Evolutionary conservation across 2,797 vertebrate genomes (phyloP).

Genomic region (Apogon talboti): DNA sequence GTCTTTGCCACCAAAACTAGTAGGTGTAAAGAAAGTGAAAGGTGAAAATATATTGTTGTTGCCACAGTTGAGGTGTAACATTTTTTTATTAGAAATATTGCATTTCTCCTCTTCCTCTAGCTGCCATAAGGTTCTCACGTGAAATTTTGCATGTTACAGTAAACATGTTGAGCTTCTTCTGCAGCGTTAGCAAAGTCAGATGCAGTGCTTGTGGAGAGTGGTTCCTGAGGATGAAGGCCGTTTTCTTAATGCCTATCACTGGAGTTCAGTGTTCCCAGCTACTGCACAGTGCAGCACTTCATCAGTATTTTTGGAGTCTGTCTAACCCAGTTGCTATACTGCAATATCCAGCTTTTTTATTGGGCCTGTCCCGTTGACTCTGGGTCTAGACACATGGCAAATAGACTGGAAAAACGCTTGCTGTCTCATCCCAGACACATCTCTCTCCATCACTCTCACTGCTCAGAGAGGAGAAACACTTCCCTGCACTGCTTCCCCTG

Average conservation of each 20-base stretch:
- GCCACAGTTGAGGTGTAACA: not conserved
- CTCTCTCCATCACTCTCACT: slow-evolving; percentile 66
- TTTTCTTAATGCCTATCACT: slow-evolving; percentile 13
- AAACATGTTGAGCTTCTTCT: slow-evolving; percentile 1
- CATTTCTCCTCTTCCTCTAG: not conserved
- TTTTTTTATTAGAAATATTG: too few relatives aligned
- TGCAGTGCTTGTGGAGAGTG: not conserved
- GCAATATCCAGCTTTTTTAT: slow-evolving; percentile 61
- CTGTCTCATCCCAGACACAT: slow-evolving; percentile 68
- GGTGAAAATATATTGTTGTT: not conserved
- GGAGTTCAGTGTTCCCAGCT: slow-evolving; percentile 54
- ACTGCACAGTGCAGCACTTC: slow-evolving; percentile 55
- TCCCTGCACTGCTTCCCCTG: slow-evolving; percentile 2
- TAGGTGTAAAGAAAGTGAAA: not conserved
- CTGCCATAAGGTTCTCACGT: not conserved
- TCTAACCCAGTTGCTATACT: slow-evolving; percentile 34
- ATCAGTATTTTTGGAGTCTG: slow-evolving; percentile 61
- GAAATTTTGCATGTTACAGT: not conserved
- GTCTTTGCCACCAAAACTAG: too few relatives aligned
- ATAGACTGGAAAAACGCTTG: slow-evolving; percentile 74
- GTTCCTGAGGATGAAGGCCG: not conserved
- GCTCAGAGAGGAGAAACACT: slow-evolving; percentile 46
- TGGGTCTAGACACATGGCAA: slow-evolving; percentile 77
- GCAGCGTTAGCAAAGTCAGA: not conserved
- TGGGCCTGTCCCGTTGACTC: slow-evolving; percentile 65